phyloP scores from a whole-genome alignment of 1,140 invertebrate genomes.

The Pseudomyrmex gracilis region DNA sequence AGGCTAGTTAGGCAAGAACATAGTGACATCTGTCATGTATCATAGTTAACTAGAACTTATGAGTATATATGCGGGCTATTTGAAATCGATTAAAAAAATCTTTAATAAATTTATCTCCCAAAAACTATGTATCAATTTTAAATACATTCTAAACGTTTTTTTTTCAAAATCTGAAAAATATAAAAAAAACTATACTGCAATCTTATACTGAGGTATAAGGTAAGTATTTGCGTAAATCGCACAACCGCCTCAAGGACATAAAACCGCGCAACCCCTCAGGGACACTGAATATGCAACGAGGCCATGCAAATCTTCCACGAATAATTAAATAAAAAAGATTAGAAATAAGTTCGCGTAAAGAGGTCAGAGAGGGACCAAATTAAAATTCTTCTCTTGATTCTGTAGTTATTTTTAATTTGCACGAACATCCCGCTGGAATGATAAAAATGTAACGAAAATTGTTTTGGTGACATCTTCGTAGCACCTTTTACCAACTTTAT shows the following conservation, averaged over 20 bases:
- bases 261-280: too few species aligned
- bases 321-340: background rate
- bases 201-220: background rate
- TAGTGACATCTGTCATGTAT: constrained; percentile 5
- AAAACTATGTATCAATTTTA: background rate
- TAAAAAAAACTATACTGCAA: background rate
- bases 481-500: background rate
- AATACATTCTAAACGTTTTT: background rate
- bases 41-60: background rate
- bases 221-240: background rate
- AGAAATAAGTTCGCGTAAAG: constrained; percentile 4
- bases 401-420: background rate
- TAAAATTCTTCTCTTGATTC: constrained; percentile 1
- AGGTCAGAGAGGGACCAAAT: background rate
- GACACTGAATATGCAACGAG: too few species aligned
- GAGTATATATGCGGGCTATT: background rate
- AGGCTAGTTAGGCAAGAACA: constrained; percentile 28
- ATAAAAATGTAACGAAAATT: background rate
- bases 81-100: background rate
- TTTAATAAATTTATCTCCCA: background rate
- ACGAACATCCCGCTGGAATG: background rate
- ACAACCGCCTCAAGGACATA: background rate
- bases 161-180: background rate
- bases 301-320: background rate
- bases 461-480: background rate